Evolutionary conservation across 2,888 invertebrate genomes (phyloP).

Genomic region (Galerucella pusilla): DNA sequence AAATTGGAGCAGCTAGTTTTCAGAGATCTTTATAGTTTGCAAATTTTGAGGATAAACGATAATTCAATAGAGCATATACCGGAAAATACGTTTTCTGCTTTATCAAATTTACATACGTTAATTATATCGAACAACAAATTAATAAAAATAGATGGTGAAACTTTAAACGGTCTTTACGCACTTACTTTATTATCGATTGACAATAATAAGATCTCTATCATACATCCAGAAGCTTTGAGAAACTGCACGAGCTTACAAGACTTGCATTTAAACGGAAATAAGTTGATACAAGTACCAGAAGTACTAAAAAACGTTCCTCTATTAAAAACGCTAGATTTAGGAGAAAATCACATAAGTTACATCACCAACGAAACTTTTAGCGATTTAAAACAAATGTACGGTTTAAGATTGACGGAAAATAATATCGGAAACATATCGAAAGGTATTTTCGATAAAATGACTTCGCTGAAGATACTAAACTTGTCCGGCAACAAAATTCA

Average conservation of each 20-base stretch:
- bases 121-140: conserved; percentile 85
- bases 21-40: conserved; percentile 81
- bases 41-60: conserved; percentile 83
- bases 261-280: conserved; percentile 85
- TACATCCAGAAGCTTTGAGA: conserved; percentile 79
- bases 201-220: conserved; percentile 80
- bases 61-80: conserved; percentile 81
- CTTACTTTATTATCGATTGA: conserved; percentile 82
- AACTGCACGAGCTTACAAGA: conserved; percentile 85
- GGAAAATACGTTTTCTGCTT: conserved; percentile 81
- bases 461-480: conserved; percentile 83
- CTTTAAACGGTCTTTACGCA: conserved; percentile 81
- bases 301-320: conserved; percentile 80
- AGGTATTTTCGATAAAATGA: conserved; percentile 83
- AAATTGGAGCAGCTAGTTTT: conserved; percentile 82
- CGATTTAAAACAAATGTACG: conserved; percentile 82
- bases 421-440: conserved; percentile 82
- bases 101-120: conserved; percentile 83
- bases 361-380: conserved; percentile 84
- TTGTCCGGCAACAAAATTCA: conserved; percentile 86
- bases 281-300: conserved; percentile 79
- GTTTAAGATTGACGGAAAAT: conserved; percentile 86
- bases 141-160: conserved; percentile 78
- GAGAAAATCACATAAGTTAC: conserved; percentile 84
- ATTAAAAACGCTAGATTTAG: conserved; percentile 83